A percentile compares a stretch with the other conserved stretches of the same genome.
These are phyloP conservation scores for Poecile atricapillus DNA, from an alignment of 2,113 vertebrate genomes.

Conservation along the genomic window DNA sequence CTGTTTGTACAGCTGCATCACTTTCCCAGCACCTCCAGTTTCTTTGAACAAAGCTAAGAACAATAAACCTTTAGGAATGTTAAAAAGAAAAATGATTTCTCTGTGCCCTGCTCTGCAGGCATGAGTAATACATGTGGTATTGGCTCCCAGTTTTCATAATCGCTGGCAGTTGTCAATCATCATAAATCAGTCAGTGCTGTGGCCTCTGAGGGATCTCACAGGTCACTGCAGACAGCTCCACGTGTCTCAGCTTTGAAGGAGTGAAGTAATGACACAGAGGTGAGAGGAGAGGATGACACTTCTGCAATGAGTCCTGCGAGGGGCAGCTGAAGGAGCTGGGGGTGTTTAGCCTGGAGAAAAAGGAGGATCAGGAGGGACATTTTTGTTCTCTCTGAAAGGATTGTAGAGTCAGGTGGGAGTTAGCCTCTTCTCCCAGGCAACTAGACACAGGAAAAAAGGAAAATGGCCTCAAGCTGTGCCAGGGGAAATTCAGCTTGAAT, in stretches of 20 bases:
- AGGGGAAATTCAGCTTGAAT: neutral
- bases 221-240: neutral
- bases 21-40: neutral
- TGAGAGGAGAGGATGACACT: neutral
- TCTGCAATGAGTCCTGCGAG: neutral
- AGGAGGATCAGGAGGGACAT: neutral
- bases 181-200: neutral
- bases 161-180: neutral
- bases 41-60: constrained; percentile 21
- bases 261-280: neutral
- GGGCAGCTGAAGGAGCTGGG: neutral
- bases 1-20: neutral
- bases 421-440: neutral
- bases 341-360: neutral
- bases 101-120: neutral
- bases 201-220: neutral
- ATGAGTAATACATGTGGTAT: neutral
- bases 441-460: neutral
- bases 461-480: neutral
- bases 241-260: neutral
- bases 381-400: neutral
- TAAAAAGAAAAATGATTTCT: neutral
- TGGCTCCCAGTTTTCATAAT: neutral
- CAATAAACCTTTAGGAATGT: constrained; percentile 2
- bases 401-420: neutral